Evolutionary conservation across 2,113 vertebrate species (phyloP), one percentile per base, ranked within the genome.

Genomic region (Calyptomena viridis): DNA sequence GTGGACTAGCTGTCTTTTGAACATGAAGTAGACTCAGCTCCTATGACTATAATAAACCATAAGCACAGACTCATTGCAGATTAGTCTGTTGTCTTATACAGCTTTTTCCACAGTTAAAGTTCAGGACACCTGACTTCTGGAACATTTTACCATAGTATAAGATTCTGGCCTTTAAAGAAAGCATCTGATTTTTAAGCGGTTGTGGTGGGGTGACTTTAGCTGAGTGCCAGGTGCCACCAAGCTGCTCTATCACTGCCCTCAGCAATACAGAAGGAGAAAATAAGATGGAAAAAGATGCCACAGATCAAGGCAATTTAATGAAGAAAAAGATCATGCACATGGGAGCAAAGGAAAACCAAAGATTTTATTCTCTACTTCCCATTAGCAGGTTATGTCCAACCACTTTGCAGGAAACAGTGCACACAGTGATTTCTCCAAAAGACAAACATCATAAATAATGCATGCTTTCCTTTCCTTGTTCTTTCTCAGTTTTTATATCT

Each of bases 351-450:
- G 5, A 42, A 35, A 27, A 33, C 2, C 21, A 40, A 44, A 0
- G 0, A 23, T n/a, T 55, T 60, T 25, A 39, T 53, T 82, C 24
- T 25, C 9, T 35, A 14, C 35, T 59, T 66, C 31, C 9, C 12
- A 9, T 52, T 27, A 59, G 8, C 9, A 23, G 14, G 9, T 0
- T 0, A 5, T 44, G 10, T 55, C 25, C 21, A 63, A 28, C 25
- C 14, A 42, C 9, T 40, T 42, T 35, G 12, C 49, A 37, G 49
- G 21, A 76, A 42, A 8, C 25, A 49, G 17, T 25, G 27, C 14
- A 27, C 5, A 8, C 11, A 35, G 14, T 20, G 21, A 8, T 33
- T 76, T 6, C 72, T 63, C 25, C 47, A 35, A 40, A 83, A 56
- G 47, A 24, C 10, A 63, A 75, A 62, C 12, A 63, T 23, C 12